Conservation (phyloP, 2,113 vertebrate species). For the Aix galericulata region DNA sequence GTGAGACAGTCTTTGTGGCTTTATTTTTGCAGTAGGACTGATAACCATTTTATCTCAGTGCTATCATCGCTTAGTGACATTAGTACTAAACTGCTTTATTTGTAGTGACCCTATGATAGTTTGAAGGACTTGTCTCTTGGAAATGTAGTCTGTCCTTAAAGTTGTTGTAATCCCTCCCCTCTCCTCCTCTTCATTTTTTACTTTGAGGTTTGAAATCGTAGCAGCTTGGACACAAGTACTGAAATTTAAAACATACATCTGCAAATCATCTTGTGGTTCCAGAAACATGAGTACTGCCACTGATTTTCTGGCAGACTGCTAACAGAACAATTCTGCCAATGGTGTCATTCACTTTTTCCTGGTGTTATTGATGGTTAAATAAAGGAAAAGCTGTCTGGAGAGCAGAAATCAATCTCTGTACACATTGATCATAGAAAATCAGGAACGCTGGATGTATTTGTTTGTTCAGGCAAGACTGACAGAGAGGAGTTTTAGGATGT, state of each 20-base stretch:
- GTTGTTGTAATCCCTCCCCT: no score
- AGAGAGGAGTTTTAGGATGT: background rate
- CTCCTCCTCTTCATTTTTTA: background rate
- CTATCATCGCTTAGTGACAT: background rate
- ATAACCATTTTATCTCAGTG: background rate
- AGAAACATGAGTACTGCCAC: background rate
- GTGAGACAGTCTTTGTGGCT: background rate
- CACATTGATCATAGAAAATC: background rate
- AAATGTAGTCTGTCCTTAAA: background rate
- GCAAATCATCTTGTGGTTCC: background rate
- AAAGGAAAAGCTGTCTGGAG: background rate
- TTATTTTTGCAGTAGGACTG: background rate
- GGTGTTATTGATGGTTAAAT: background rate
- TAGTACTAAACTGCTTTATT: background rate
- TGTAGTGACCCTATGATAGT: background rate
- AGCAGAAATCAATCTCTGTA: background rate
- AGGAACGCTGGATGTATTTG: background rate
- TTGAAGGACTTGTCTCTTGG: background rate
- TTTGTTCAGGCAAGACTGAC: background rate
- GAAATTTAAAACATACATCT: background rate
- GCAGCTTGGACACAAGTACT: background rate
- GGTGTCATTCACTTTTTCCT: background rate
- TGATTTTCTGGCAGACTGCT: background rate
- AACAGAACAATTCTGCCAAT: background rate
- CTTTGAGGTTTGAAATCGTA: background rate